Evolutionary conservation across 2,888 invertebrate species (phyloP).

Genomic region (Agrochola lota): DNA sequence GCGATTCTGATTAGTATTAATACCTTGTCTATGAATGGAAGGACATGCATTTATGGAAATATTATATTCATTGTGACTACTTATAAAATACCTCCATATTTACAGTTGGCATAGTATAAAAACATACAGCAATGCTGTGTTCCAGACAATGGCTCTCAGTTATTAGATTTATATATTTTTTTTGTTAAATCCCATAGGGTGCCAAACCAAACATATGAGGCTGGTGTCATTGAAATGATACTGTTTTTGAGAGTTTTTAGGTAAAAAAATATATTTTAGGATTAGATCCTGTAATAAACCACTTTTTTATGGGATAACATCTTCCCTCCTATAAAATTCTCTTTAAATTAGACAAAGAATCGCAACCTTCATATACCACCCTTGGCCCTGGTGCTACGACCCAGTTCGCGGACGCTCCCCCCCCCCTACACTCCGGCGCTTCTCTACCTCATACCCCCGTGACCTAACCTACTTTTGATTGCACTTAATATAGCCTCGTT

Average conservation of each 20-base stretch:
- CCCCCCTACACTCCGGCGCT: conserved; percentile 58
- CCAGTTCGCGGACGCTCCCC: conserved; percentile 79
- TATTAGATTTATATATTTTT: neutral
- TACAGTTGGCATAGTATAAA: neutral
- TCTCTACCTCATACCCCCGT: conserved; percentile 74
- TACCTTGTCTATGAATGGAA: conserved; percentile 10
- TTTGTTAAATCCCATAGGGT: neutral
- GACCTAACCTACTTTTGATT: conserved; percentile 86
- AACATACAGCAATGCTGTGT: neutral
- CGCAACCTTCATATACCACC: conserved; percentile 87
- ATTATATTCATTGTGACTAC: neutral
- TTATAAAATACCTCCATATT: neutral
- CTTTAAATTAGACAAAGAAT: conserved; percentile 79
- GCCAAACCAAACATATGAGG: neutral
- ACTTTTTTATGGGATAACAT: neutral
- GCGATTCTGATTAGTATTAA: neutral
- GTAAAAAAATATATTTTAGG: neutral
- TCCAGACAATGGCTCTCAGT: neutral
- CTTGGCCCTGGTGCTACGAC: conserved; percentile 89
- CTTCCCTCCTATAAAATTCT: conserved; percentile 45
- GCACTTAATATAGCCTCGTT: conserved; percentile 83
- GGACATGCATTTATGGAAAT: conserved; percentile 1
- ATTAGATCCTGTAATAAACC: neutral
- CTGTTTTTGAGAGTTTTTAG: neutral
- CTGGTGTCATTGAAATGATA: neutral